phyloP scores from a whole-genome alignment of 2,113 vertebrate species.

The Clinocottus analis region DNA sequence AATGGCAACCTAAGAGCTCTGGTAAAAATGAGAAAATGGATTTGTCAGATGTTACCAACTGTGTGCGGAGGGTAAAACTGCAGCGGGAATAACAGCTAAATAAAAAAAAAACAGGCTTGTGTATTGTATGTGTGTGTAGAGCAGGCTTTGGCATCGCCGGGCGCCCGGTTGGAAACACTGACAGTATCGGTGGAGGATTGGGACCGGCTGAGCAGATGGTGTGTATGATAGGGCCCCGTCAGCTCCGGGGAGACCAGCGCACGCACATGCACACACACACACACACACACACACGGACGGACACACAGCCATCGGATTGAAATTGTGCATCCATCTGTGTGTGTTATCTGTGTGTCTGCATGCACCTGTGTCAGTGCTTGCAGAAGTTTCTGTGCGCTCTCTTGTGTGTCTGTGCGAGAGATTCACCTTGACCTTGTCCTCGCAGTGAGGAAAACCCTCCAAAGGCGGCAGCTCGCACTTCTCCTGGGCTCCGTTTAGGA shows the following conservation, averaged over 20 bases:
- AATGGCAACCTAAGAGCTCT: constrained; percentile 16
- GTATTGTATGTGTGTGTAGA: background rate
- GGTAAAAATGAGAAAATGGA: constrained; percentile 16
- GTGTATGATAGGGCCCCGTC: constrained; percentile 53
- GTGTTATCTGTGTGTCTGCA: background rate
- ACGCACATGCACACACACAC: background rate
- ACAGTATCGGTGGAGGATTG: constrained; percentile 52
- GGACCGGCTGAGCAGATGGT: constrained; percentile 64
- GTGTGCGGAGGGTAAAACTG: background rate
- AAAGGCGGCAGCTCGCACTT: constrained; percentile 96
- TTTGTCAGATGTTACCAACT: constrained; percentile 47
- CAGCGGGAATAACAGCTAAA: constrained; percentile 7
- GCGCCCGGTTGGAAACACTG: constrained; percentile 42
- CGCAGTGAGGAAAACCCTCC: constrained; percentile 98
- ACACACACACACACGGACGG: background rate
- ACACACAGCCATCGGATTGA: constrained; percentile 1
- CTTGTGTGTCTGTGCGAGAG: constrained; percentile 6
- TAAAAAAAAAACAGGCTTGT: background rate
- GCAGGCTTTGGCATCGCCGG: constrained; percentile 22
- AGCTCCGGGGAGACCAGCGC: constrained; percentile 33
- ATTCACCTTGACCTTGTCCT: constrained; percentile 95
- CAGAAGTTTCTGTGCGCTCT: background rate
- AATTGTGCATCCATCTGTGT: constrained; percentile 2
- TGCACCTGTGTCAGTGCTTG: background rate
- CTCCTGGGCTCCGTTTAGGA: constrained; percentile 98